A percentile compares a stretch with the other conserved stretches of the same genome.
These are phyloP conservation scores for Melanostoma scalare DNA, from an alignment of 2,888 invertebrate species.

Conservation along the genomic window DNA sequence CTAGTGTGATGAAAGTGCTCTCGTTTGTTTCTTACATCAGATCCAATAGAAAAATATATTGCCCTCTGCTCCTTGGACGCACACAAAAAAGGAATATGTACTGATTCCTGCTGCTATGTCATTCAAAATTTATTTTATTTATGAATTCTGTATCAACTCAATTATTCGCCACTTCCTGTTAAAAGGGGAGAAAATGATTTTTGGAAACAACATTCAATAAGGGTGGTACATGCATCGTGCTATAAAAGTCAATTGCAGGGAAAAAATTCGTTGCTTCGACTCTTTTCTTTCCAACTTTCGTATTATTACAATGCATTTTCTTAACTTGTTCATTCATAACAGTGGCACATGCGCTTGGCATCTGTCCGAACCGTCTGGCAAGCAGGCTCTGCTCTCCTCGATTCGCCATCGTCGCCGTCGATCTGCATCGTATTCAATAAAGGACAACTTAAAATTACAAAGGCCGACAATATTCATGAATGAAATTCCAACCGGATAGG, in stretches of 20 bases:
- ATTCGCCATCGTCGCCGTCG: background rate
- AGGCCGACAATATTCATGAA: constrained; percentile 29
- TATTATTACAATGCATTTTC: constrained; percentile 52
- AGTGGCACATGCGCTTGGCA: constrained; percentile 62
- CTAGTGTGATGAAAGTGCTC: too few species aligned
- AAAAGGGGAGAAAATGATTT: too few species aligned
- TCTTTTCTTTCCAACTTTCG: constrained; percentile 18
- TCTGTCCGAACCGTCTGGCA: constrained; percentile 61
- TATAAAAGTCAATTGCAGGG: constrained; percentile 44
- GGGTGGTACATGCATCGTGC: constrained; percentile 66
- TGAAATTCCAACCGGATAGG: constrained; percentile 70
- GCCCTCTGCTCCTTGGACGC: too few species aligned
- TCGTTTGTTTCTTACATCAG: too few species aligned
- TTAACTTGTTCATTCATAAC: constrained; percentile 49
- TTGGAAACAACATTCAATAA: background rate
- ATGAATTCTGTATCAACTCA: too few species aligned
- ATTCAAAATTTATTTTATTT: too few species aligned
- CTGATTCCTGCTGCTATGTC: too few species aligned
- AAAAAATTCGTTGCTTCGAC: constrained; percentile 26
- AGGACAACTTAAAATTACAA: constrained; percentile 34
- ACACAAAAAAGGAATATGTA: too few species aligned
- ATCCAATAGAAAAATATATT: too few species aligned
- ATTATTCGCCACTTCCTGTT: too few species aligned
- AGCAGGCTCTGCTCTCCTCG: constrained; percentile 18
- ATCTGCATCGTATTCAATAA: background rate